Conservation (phyloP, 2,888 invertebrate species). For the Apamea sordens region DNA sequence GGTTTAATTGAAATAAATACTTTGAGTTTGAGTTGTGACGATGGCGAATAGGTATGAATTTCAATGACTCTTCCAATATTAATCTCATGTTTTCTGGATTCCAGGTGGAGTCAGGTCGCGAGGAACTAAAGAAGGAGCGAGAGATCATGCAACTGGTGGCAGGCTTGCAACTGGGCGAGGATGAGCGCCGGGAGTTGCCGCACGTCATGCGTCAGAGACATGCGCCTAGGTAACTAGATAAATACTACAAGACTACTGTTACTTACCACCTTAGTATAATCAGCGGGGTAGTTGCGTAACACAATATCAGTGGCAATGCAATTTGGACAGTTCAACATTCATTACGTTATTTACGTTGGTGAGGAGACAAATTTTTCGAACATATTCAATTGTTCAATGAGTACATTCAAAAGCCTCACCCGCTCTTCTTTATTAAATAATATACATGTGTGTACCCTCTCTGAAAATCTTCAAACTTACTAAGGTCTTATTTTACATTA, state of each 20-base stretch:
- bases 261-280: not conserved
- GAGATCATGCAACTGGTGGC: conserved; percentile 98
- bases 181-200: conserved; percentile 92
- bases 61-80: not conserved
- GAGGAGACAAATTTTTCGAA: too few relatives aligned
- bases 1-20: not conserved
- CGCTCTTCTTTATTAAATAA: too few relatives aligned
- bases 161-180: conserved; percentile 95
- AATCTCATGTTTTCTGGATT: conserved; percentile 65
- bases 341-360: too few relatives aligned
- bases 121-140: conserved; percentile 96
- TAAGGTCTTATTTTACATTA: too few relatives aligned
- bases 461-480: too few relatives aligned
- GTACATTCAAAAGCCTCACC: too few relatives aligned
- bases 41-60: not conserved
- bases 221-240: conserved; percentile 78
- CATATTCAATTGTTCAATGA: too few relatives aligned
- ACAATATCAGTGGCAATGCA: too few relatives aligned
- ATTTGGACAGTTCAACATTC: too few relatives aligned
- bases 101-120: conserved; percentile 92
- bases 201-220: conserved; percentile 90
- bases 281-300: not conserved
- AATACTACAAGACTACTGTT: not conserved
- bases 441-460: too few relatives aligned
- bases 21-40: not conserved